A percentile compares a stretch with the other conserved stretches of the same genome.
These are phyloP conservation scores for Odontocerum albicorne DNA, from an alignment of 2,888 invertebrate genomes.

Conservation along the genomic window DNA sequence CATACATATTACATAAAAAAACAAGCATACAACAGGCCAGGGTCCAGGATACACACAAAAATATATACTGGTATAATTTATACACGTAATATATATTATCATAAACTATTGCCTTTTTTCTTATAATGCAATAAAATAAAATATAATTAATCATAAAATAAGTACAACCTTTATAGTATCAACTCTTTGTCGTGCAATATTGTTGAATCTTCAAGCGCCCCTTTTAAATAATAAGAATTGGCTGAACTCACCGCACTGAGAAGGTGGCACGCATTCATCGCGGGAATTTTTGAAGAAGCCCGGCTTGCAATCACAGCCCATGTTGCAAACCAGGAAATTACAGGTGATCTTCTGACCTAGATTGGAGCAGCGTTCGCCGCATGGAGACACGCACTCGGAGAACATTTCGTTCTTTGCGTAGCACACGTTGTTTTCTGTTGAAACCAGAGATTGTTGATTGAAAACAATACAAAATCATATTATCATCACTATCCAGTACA, in stretches of 20 bases:
- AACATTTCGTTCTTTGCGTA: slow-evolving; percentile 16
- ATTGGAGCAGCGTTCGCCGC: slow-evolving; percentile 21
- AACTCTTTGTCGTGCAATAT: no score
- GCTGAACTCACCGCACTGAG: slow-evolving; percentile 25
- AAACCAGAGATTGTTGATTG: no score
- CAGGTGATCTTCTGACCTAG: slow-evolving; percentile 24
- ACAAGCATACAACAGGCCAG: no score
- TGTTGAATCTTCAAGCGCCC: neutral
- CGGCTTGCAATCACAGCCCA: slow-evolving; percentile 27
- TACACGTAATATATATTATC: no score
- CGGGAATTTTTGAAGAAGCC: slow-evolving; percentile 26
- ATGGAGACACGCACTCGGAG: slow-evolving; percentile 22
- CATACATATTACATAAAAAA: no score
- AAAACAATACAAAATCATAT: no score
- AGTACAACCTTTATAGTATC: neutral
- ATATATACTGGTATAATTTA: no score
- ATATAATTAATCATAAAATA: neutral
- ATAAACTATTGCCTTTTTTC: no score
- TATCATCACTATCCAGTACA: no score
- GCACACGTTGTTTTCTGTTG: slow-evolving; percentile 13
- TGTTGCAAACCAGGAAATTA: slow-evolving; percentile 28
- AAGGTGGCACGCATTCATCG: slow-evolving; percentile 24
- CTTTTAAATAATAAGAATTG: no score
- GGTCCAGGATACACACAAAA: no score
- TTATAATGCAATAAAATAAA: no score